A percentile compares a stretch with the other conserved stretches of the same genome.
phyloP scores from a whole-genome alignment of 2,888 invertebrate genomes.

The Drosophila multiciliata region DNA sequence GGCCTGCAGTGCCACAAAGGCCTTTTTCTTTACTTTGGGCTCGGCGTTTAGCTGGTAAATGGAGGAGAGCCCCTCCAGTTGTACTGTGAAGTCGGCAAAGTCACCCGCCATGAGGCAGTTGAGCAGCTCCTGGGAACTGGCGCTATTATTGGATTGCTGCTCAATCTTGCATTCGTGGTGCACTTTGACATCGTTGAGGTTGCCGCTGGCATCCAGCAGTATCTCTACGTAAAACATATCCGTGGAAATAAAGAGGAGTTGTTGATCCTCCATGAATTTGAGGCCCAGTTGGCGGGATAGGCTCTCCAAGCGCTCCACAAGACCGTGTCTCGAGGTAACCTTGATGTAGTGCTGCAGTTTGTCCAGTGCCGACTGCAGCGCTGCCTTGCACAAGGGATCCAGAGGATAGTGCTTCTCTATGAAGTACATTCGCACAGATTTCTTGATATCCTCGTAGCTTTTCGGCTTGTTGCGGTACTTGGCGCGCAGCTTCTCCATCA shows the following conservation, averaged over 20 bases:
- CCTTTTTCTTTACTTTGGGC: constrained; percentile 95
- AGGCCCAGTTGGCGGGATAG: constrained; percentile 95
- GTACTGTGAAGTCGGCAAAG: constrained; percentile 95
- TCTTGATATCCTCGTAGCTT: constrained; percentile 93
- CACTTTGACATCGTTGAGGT: constrained; percentile 94
- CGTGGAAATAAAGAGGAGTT: constrained; percentile 95
- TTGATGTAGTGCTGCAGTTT: constrained; percentile 97
- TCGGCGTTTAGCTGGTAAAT: constrained; percentile 98
- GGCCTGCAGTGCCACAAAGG: constrained; percentile 95
- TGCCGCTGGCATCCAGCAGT: constrained; percentile 92
- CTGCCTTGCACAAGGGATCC: constrained; percentile 93
- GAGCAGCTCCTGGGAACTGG: constrained; percentile 88
- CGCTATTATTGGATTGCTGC: constrained; percentile 89
- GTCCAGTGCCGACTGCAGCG: constrained; percentile 95
- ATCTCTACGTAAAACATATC: constrained; percentile 99
- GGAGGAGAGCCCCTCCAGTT: constrained; percentile 95
- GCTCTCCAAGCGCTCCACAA: constrained; percentile 96
- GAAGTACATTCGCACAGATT: constrained; percentile 94
- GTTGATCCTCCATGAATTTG: constrained; percentile 94
- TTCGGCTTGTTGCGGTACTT: constrained; percentile 93
- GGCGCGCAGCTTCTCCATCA: constrained; percentile 96
- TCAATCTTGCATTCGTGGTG: constrained; percentile 95
- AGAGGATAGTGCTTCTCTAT: constrained; percentile 95
- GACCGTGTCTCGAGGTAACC: constrained; percentile 95
- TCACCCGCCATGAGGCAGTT: constrained; percentile 93